Base-by-base conservation (phyloP, 2,888 invertebrate species). In the Nycteola revayana region DNA sequence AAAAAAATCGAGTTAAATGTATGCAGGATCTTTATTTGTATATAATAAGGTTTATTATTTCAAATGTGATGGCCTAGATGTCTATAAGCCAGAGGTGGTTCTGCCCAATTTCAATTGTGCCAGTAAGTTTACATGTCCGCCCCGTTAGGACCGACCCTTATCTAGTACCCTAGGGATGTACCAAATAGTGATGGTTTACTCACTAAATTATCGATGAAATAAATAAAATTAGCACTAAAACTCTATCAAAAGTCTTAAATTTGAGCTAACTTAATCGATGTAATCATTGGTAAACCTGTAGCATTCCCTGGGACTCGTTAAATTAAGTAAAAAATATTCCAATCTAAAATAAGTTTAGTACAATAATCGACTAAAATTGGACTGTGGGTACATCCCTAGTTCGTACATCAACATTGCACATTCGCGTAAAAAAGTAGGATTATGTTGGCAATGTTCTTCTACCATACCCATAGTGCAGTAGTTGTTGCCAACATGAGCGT, bases 221-320 rank as follows among this genome's bases (percentile, higher is more conserved):
- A 50, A 54, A 58, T 50, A 53, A 40, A 42, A 44, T 43, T 45
- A 45, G 43, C 42, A 36, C 36, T 39, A 49, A 18, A 47, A 36
- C 18, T 2, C 7, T 7, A 18, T 3, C 20, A 8, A 28, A 47
- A 25, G 49, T 48, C 42, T 36, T 39, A 31, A 33, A 20, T 35
- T 58, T 56, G 55, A 59, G 59, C 59, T 51, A 59, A 54, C 40
- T 54, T 54, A 42, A 58, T 50, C 51, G 53, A 49, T 49, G 49
- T 36, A 48, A 36, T 46, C 46, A 53, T 54, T 57, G 36, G 38
- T 54, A 53, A 35, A 52, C 49, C 54, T 57, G 58, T 48, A 56
- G 34, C 42, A 44, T 41, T 50, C 53, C 54, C 45, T 45, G 57
- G 49, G 27, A 32, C 25, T 30, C 25, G 25, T 40, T 35, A 28